Base-by-base conservation (phyloP, 2,888 invertebrate genomes). In the Cheiracanthium punctorium region DNA sequence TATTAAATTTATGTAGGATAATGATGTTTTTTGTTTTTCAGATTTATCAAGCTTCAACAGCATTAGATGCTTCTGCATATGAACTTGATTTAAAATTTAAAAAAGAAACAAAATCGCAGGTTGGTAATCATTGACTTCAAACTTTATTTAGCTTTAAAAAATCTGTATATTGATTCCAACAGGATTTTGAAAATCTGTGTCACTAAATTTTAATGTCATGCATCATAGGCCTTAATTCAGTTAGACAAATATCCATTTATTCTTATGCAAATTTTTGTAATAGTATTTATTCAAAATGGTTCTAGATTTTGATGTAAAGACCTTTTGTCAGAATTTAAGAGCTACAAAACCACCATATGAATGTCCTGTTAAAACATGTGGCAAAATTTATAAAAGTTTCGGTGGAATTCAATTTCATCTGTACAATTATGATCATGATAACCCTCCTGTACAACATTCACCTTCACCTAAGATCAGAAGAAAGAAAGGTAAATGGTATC, bases 391-490 rank as follows among this genome's bases (percentile, higher is more conserved):
- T 92, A 96, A 96, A 92, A 96, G 96, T 88, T 94, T 96, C 88
- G 95, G 95, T 90, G 97, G 97, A 0, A 93, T 97, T 89, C 96
- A 96, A 91, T 96, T 96, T 91, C 97, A 97, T 91, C 92, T 97
- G 90, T 95, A 95, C 89, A 95, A 96, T 91, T 96, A 94, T 92
- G 96, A 97, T 91, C 96, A 97, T 91, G 95, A 95, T 90, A 95
- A 95, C 74, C 88, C 88, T n/a, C 88, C 88, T 91, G 95, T 95
- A 20, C 88, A 88, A 41, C 89, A 81, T 81, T 90, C 73, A 89
- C 89, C 94, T 84, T 94, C 94, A 74, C 94, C 77, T 20, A 84
- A 82, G 76, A 73, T 76, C 37, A 73, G 75, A 52, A 73, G 77
- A 48, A 88, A 89, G 41, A 88, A 87, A 73, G 90, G 89, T 28